phyloP scores from a whole-genome alignment of 37 sponge, comb jelly and placozoan genomes.

The Cladorhizidae sp. region DNA sequence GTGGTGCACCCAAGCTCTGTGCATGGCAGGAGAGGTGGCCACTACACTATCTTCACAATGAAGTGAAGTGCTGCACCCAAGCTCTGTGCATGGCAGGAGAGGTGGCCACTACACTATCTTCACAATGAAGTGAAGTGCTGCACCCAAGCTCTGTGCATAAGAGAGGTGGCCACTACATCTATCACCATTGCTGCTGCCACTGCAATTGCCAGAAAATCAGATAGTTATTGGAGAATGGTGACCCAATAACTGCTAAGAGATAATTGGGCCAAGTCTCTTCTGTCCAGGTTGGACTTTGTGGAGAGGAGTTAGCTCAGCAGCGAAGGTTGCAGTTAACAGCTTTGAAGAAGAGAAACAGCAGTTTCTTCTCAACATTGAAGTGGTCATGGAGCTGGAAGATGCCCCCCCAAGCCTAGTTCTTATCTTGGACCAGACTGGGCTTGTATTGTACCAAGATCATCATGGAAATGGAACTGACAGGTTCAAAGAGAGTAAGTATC shows the following conservation, averaged over 20 bases:
- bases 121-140: slow-evolving; percentile 17
- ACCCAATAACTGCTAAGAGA: slow-evolving; percentile 22
- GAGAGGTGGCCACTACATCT: slow-evolving; percentile 53
- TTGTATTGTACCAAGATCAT: slow-evolving; percentile 48
- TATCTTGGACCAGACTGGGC: slow-evolving; percentile 53
- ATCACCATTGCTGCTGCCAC: slow-evolving; percentile 51
- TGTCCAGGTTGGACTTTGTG: slow-evolving; percentile 44
- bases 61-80: slow-evolving; percentile 20
- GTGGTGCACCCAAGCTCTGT: slow-evolving; percentile 23
- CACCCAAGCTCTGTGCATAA: slow-evolving; percentile 35
- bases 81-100: slow-evolving; percentile 53
- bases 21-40: slow-evolving; percentile 52
- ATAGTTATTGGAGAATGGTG: slow-evolving; percentile 55
- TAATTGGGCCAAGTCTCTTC: slow-evolving; percentile 56
- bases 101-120: slow-evolving; percentile 44
- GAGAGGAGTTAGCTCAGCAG: slow-evolving; percentile 49
- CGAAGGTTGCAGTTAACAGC: slow-evolving; percentile 25
- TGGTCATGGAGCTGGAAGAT: slow-evolving; percentile 52
- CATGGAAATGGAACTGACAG: slow-evolving; percentile 42
- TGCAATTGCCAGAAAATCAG: slow-evolving; percentile 26
- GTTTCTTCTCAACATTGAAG: slow-evolving; percentile 35
- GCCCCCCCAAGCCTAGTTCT: slow-evolving; percentile 39
- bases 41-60: too few relatives aligned
- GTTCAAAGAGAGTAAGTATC: slow-evolving; percentile 42
- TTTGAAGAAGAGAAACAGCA: slow-evolving; percentile 42